Base-by-base conservation (phyloP, 2,888 invertebrate genomes). In the Panzeria rudis region DNA sequence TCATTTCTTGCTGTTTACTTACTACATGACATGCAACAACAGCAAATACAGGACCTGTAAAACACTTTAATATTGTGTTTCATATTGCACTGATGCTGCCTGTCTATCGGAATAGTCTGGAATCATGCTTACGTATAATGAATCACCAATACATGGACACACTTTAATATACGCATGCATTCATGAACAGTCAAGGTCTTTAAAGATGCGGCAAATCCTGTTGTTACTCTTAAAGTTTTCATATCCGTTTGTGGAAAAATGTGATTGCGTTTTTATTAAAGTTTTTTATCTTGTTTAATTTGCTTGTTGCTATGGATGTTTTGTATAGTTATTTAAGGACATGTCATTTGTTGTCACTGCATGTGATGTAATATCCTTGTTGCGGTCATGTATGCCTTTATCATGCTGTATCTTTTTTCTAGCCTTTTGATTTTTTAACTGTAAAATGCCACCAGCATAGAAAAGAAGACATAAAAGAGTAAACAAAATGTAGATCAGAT, bases 371-470 rank as follows among this genome's bases (percentile, higher is more conserved):
- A 84, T 80, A 86, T 90, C 92, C 88, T 92, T 92, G 87, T 88
- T 89, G 59, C 92, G 89, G 77, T 92, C 92, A 69, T 92, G 92
- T 68, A 90, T 88, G 61, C 89, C 90, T 81, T 89, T 91, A 82
- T 91, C 91, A 86, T 89, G 87, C 89, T 62, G 90, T 25, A 90
- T 89, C 79, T 92, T 92, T 88, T 92, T 92, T 82, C 91, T 91
- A 68, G 91, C 92, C 89, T 92, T 92, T 87, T 92, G 92, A 44
- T 91, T 92, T 88, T 92, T 92, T 35, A 92, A 88, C 92, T 92
- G 82, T n/a, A 62, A 82, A 56, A 52, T 80, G 66, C 25, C 76
- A 66, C n/a, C 62, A 35, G 59, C 54, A 72, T 6, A 17, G n/a
- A 41, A 47, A 62, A 13, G 61, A 56, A 62, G 38, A 38, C 85